Conservation (phyloP, 2,797 vertebrate genomes). For the Steatocranus sp. region DNA sequence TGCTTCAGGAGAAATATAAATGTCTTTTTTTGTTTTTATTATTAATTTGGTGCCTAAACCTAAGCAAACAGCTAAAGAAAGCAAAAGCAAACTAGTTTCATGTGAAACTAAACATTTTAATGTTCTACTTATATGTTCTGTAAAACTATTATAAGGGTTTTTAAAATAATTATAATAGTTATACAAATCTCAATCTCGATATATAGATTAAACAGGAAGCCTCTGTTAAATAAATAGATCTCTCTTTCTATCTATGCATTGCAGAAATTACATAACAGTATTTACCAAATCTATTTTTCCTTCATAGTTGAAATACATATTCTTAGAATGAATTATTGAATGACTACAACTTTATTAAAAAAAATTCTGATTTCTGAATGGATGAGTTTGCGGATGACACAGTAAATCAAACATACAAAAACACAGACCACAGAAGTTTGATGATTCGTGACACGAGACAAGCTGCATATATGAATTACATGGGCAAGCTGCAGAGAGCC, state of each 20-base stretch:
- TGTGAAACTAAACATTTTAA: background rate
- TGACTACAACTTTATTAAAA: background rate
- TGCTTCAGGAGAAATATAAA: background rate
- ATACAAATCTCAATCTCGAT: background rate
- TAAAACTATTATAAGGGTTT: background rate
- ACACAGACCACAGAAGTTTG: background rate
- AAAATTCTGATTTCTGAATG: background rate
- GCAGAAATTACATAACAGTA: background rate
- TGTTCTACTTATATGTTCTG: background rate
- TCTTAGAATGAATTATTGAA: background rate
- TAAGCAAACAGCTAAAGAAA: background rate
- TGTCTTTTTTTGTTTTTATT: background rate
- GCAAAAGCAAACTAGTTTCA: background rate
- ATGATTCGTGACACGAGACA: conserved; percentile 1
- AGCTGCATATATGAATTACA: conserved; percentile 33
- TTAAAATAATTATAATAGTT: background rate
- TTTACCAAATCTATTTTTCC: background rate
- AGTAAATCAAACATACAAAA: background rate
- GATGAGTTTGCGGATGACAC: background rate
- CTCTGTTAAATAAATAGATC: background rate
- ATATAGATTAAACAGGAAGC: background rate
- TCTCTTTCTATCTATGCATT: background rate
- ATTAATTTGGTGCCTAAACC: background rate
- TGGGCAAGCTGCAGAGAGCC: background rate
- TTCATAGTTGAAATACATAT: background rate